Conservation (phyloP, 2,797 vertebrate species). For the Eulemur coronatus region DNA sequence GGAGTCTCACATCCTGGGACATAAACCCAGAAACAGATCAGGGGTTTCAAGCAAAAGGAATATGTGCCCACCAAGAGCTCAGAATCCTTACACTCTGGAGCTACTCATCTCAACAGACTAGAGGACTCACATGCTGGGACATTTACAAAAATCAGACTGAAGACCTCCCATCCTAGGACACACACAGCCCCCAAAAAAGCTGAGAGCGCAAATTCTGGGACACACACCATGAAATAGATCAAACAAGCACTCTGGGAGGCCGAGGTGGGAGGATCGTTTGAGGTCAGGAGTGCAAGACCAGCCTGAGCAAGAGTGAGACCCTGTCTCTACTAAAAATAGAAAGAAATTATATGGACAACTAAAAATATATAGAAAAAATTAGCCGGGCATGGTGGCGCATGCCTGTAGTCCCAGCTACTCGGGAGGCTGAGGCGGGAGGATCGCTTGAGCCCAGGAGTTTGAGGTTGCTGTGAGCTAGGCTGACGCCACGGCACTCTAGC, state of each 20-base stretch:
- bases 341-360: too few relatives aligned
- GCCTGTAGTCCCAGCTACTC: too few relatives aligned
- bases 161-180: background rate
- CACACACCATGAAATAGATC: background rate
- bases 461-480: too few relatives aligned
- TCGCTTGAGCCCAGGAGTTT: too few relatives aligned
- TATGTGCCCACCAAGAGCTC: background rate
- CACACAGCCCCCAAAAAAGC: background rate
- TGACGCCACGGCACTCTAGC: too few relatives aligned
- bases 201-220: background rate
- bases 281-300: too few relatives aligned
- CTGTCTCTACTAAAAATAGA: too few relatives aligned
- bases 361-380: too few relatives aligned
- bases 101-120: background rate
- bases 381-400: too few relatives aligned
- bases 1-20: background rate
- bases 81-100: background rate
- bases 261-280: too few relatives aligned
- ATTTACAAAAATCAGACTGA: background rate
- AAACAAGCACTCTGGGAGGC: background rate
- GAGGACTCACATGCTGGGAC: background rate
- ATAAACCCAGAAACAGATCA: conserved; percentile 4
- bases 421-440: too few relatives aligned
- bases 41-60: conserved; percentile 12
- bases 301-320: too few relatives aligned